Base-by-base conservation (phyloP, 2,888 invertebrate species). In the Epirrita christyi region DNA sequence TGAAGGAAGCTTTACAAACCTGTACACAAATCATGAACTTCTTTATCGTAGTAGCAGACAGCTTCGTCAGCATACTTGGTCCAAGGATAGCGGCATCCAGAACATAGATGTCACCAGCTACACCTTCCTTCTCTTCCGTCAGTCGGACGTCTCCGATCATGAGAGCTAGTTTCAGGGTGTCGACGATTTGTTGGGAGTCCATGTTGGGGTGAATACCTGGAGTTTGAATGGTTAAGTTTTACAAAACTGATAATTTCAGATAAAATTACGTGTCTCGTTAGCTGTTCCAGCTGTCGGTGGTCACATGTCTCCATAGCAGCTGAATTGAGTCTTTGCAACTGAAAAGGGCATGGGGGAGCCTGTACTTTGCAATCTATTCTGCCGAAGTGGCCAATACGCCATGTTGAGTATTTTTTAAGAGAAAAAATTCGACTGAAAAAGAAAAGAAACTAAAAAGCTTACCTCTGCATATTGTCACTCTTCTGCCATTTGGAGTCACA, bases 81-180 rank as follows among this genome's bases (percentile, higher is more conserved):
- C 96, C 96, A 0, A 96, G 94, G 2, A 96, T 94, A 13, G 93
- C 93, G 0, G 96, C 96, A 72, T 97, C 97, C 55, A 97, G 78
- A 21, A 97, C 93, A 75, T 96, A 97, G 15, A 97, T 94, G 71
- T 97, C 97, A 0, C 97, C 97, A 1, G 96, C 96, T 0, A 97
- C 96, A 2, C 97, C 97, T 10, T 94, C 94, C 52, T 88, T 91
- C 76, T 96, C 96, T 68, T 96, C 97, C 10, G 93, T 93, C 32
- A 97, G 86, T 6, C 97, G 93, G 0, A 97, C 91, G 75, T 97
- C 97, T 0, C 97, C 97, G 43, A 97, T 95, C 97, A 97, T 97
- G 7, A 97, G 88, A 0, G 96, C 95, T 10, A 96, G 88, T 81
- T 97, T 97, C 92, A 96, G 94, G 11, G 94, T 94, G 63, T 97